Evolutionary conservation across 2,888 invertebrate species (phyloP).

Genomic region (Cephus sareptanus): DNA sequence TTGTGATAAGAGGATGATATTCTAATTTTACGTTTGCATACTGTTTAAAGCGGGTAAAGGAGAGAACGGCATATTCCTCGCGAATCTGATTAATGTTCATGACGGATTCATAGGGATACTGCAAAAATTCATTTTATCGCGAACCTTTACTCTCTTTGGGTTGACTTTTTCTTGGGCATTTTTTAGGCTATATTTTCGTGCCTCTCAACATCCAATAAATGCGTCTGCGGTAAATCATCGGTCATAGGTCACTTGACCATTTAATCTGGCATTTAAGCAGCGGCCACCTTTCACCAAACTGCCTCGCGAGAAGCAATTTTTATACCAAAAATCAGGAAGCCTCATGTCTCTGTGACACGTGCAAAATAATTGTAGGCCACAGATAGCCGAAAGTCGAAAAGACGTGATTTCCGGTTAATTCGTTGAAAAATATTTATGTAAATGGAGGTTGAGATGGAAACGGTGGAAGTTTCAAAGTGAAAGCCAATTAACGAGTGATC

Average conservation of each 20-base stretch:
- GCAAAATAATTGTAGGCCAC: no score
- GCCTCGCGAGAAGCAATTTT: no score
- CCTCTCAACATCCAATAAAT: background rate
- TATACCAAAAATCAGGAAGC: no score
- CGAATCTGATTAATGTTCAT: constrained; percentile 1
- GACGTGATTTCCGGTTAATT: no score
- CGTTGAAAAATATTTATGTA: background rate
- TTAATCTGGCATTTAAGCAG: no score
- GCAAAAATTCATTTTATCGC: background rate
- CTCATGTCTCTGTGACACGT: no score
- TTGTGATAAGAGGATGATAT: constrained; percentile 21
- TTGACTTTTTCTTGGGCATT: background rate
- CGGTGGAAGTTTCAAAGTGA: background rate
- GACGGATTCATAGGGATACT: background rate
- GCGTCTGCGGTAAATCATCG: background rate
- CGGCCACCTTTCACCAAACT: no score
- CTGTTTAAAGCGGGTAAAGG: constrained; percentile 12
- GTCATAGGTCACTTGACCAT: background rate
- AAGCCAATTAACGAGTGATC: background rate
- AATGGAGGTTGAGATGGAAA: background rate
- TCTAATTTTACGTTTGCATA: constrained; percentile 13
- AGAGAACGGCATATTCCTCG: background rate
- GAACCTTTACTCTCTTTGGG: background rate
- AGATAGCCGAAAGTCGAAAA: no score
- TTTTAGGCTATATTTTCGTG: background rate